Base-by-base conservation (phyloP, 2,113 vertebrate species). In the Nansenia antarctica region DNA sequence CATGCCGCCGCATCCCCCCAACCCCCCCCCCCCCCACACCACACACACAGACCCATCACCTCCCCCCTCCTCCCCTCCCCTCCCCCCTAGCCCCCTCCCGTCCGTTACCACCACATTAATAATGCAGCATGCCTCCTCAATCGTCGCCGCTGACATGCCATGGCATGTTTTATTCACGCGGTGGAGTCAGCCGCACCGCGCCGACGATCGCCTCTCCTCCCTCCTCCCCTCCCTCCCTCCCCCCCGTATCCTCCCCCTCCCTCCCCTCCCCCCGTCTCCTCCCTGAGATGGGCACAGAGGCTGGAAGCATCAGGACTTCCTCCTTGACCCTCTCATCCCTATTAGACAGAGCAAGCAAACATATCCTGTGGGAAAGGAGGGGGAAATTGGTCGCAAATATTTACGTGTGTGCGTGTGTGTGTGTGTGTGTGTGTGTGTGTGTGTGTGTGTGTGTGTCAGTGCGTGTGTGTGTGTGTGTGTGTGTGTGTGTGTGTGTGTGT, bases 131-230 rank as follows among this genome's bases (percentile, higher is more conserved):
- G 49, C 79, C 72, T 86, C 74, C 78, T 78, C 79, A 27, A 86
- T 72, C 64, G 74, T 84, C 77, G 70, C 83, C 70, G 78, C 68
- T 76, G 75, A 85, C 85, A 86, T 78, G 86, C 82, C 80, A 72
- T 55, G 47, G 54, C 85, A 92, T 92, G 87, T 91, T 92, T 91
- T 90, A 92, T 92, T 92, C 87, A 92, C 80, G 57, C 71, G n/a
- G 2, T 9, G 58, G 55, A 70, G 71, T 82, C 74, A 81, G 83
- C 80, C 80, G 22, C 34, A 20, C 57, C 0, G 53, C 45, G 20
- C 27, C 69, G 39, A 3, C 74, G 67, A 81, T 78, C 70, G 42
- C 76, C 76, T 68, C 70, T 45, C 76, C n/a, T n/a, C n/a, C n/a
- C n/a, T n/a, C n/a, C n/a, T n/a, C n/a, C n/a, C n/a, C 75, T 65